These are phyloP conservation scores for Chrysomela aeneicollis DNA, from an alignment of 2,888 invertebrate species.

Conservation along the genomic window DNA sequence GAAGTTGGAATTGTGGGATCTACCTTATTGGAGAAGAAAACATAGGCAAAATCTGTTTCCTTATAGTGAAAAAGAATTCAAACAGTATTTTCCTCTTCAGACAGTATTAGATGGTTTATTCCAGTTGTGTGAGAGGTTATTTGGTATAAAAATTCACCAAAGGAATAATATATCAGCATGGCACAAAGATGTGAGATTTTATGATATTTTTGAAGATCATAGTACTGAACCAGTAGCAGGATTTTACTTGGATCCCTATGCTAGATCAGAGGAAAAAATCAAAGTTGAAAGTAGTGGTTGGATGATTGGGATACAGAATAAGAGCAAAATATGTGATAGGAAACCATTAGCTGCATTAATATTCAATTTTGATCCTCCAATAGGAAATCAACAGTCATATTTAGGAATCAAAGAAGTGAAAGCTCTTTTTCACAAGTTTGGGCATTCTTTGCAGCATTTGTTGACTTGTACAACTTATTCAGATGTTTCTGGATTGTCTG, in stretches of 20 bases:
- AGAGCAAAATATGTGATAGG: constrained; percentile 69
- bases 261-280: constrained; percentile 71
- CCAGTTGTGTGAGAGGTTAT: constrained; percentile 76
- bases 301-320: constrained; percentile 81
- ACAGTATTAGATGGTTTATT: constrained; percentile 83
- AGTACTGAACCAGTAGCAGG: constrained; percentile 75
- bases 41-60: constrained; percentile 72
- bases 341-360: constrained; percentile 83
- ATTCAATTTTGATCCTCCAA: constrained; percentile 80
- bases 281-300: constrained; percentile 72
- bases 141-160: constrained; percentile 79
- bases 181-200: constrained; percentile 87
- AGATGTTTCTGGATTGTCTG: constrained; percentile 84
- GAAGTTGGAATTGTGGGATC: constrained; percentile 79
- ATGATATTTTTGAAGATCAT: constrained; percentile 77
- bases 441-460: constrained; percentile 85
- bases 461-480: constrained; percentile 82
- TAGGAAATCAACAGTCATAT: constrained; percentile 70
- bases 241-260: constrained; percentile 86
- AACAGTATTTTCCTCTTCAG: constrained; percentile 84
- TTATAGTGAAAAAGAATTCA: constrained; percentile 74
- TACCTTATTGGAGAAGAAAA: constrained; percentile 86
- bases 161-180: constrained; percentile 74
- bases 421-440: constrained; percentile 84
- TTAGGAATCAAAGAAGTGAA: constrained; percentile 80